Conservation (phyloP, 2,113 vertebrate genomes). For the Zosterops hypoxanthus region DNA sequence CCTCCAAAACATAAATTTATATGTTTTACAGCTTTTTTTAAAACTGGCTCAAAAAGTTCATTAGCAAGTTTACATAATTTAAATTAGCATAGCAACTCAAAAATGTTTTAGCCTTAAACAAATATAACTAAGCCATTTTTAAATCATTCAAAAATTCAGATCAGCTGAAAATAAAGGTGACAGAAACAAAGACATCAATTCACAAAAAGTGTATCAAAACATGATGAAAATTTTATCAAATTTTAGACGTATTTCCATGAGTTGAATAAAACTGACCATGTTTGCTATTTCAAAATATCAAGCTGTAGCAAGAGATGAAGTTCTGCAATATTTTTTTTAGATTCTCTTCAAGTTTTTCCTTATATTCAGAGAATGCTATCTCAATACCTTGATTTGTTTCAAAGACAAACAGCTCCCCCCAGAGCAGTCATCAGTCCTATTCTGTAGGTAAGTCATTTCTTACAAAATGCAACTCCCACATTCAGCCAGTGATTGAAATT, state of each 20-base stretch:
- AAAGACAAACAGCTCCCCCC: constrained; percentile 25
- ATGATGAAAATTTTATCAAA: neutral
- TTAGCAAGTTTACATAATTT: neutral
- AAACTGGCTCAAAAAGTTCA: neutral
- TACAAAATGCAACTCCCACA: neutral
- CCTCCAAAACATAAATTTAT: neutral
- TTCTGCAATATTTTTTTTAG: neutral
- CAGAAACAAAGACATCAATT: neutral
- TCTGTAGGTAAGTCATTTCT: neutral
- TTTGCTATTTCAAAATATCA: neutral
- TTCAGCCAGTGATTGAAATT: neutral
- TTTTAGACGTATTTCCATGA: neutral
- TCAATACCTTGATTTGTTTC: neutral
- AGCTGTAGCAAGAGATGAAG: neutral
- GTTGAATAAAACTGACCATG: neutral
- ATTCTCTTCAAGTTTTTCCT: neutral
- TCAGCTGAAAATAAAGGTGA: neutral
- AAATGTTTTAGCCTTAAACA: neutral
- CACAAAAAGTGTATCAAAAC: neutral
- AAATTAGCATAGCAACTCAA: neutral
- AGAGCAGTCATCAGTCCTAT: neutral
- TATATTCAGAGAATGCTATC: neutral
- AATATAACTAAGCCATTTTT: neutral
- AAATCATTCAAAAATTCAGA: neutral
- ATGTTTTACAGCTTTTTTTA: neutral